Conservation (phyloP, 2,888 invertebrate genomes). For the Petrophora chlorosata region DNA sequence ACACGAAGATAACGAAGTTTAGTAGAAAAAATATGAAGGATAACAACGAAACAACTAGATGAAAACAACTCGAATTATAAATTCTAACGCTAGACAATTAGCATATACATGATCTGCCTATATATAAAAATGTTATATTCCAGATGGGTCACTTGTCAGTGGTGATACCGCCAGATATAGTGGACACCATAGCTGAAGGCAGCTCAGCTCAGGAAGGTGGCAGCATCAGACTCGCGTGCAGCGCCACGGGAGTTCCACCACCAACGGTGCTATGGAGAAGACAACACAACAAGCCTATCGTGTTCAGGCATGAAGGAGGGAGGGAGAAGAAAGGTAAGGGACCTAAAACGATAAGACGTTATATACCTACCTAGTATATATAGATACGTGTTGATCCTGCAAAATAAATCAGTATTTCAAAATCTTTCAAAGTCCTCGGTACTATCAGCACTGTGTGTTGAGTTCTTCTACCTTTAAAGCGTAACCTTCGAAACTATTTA, state of each 20-base stretch:
- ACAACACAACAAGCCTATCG: conserved; percentile 90
- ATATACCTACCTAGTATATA: too few species aligned
- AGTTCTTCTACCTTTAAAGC: too few species aligned
- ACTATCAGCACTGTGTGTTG: too few species aligned
- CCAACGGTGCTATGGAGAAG: conserved; percentile 92
- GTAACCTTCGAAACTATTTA: too few species aligned
- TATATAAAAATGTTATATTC: conserved; percentile 3
- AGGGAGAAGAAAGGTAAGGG: conserved; percentile 88
- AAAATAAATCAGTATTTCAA: too few species aligned
- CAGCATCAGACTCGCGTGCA: conserved; percentile 89
- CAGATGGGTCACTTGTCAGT: conserved; percentile 95
- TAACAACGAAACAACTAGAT: too few species aligned
- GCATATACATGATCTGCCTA: not conserved
- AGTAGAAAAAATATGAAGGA: too few species aligned
- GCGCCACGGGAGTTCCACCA: conserved; percentile 91
- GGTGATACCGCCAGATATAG: conserved; percentile 93
- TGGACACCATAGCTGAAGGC: conserved; percentile 89
- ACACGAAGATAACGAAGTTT: too few species aligned
- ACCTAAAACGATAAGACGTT: conserved; percentile 2
- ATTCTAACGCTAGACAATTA: too few species aligned
- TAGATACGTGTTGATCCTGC: too few species aligned
- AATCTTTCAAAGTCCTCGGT: too few species aligned
- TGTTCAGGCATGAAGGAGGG: conserved; percentile 88
- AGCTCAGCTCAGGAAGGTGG: conserved; percentile 92
- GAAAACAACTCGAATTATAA: too few species aligned